phyloP scores from a whole-genome alignment of 2,113 vertebrate genomes.

The Heloderma charlesbogerti region DNA sequence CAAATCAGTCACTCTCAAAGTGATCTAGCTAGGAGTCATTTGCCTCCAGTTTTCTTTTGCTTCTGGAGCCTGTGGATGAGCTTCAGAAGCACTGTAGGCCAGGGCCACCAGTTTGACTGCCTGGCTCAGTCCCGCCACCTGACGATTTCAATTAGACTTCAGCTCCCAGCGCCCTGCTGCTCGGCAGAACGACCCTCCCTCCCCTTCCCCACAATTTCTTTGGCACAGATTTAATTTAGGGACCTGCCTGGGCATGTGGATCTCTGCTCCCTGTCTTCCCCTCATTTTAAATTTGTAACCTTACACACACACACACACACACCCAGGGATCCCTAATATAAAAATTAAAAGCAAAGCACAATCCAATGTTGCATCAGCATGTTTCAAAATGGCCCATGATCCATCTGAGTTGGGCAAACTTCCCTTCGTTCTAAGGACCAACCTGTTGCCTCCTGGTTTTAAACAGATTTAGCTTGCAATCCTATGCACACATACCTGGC shows the following conservation, averaged over 20 bases:
- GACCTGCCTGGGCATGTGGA: background rate
- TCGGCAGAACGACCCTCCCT: background rate
- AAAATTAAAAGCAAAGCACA: background rate
- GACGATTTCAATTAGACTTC: background rate
- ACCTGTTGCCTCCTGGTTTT: background rate
- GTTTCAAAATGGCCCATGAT: background rate
- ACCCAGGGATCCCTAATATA: background rate
- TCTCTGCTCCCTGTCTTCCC: background rate
- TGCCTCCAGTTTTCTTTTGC: background rate
- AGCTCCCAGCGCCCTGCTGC: background rate
- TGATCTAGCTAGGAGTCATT: background rate
- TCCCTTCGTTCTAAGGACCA: background rate
- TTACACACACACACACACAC: background rate
- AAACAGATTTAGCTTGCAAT: background rate
- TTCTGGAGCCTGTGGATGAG: background rate
- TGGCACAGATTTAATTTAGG: conserved; percentile 1
- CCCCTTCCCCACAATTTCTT: background rate
- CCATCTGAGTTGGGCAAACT: background rate
- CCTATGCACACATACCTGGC: too few species aligned
- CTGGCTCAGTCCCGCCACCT: background rate
- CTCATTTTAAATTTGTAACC: conserved; percentile 13
- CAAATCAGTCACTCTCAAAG: background rate
- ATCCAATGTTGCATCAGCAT: background rate
- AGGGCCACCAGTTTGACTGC: background rate
- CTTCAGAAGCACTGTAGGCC: background rate